Base-by-base conservation (phyloP, 2,797 vertebrate species). In the Eulemur albifrons region DNA sequence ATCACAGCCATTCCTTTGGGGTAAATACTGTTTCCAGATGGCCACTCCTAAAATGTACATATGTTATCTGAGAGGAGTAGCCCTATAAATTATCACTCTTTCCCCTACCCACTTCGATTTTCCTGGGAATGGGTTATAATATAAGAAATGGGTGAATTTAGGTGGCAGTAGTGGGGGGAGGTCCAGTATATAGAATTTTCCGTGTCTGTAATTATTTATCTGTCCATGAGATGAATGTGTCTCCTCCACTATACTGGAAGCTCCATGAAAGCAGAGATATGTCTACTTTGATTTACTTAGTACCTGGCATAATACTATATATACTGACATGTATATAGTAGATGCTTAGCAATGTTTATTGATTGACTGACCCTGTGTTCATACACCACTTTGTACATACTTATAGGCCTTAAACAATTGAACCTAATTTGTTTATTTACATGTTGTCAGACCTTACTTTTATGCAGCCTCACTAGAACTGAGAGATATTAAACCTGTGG, bases 1-100 rank as follows among this genome's bases (percentile, higher is more conserved):
- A 88, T 88, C 48, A 50, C 30, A 91, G 82, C 30, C 57, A 86
- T 73, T 86, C 63, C 79, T 93, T 96, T n/a, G 59, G 50, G 80
- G 35, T 93, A 84, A 95, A 86, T 85, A 61, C 61, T 95, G 45
- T 91, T 69, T 97, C 77, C 93, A 95, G 85, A 95, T 96, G 88
- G 94, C 45, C 50, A 93, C 50, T 96, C 43, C 93, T 94, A 85
- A 94, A 94, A 96, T 82, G 61, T 94, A 69, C 87, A 94, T 87
- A 43, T 92, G 75, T 92, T 96, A 92, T 77, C 88, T 75, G 45
- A 96, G 67, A 85, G 20, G n/a, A 90, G 38, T 79, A 65, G 1
- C 25, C 43, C 57, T 95, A 48, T 84, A 93, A 96, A 93, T 96
- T 77, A 63, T 77, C 21, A 81, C 43, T 88, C 18, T 35, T 80